Conservation (phyloP, 2,113 vertebrate genomes). For the Eubucco bourcierii region DNA sequence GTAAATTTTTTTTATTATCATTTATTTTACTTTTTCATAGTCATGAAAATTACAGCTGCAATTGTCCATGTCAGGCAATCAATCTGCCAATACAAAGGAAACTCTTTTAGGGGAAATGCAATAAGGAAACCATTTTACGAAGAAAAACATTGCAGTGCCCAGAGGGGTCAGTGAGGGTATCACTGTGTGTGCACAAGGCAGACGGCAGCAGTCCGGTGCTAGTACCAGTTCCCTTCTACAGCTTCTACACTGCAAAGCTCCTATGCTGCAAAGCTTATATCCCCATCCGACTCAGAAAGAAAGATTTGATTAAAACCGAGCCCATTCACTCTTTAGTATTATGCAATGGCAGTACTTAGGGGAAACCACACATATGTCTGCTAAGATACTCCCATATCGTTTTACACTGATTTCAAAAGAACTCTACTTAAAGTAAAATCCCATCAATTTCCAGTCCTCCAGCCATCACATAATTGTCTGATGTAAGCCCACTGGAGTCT, state of each 20-base stretch:
- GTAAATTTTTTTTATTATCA: neutral
- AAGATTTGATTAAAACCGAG: neutral
- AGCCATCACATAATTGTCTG: neutral
- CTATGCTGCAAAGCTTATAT: neutral
- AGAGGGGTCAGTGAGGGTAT: neutral
- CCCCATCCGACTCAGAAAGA: neutral
- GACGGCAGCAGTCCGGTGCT: rapidly evolving
- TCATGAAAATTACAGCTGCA: neutral
- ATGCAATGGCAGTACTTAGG: neutral
- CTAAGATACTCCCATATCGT: neutral
- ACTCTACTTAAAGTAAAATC: conserved; percentile 1
- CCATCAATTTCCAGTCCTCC: neutral
- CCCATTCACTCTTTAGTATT: neutral
- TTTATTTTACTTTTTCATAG: neutral
- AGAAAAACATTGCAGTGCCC: neutral
- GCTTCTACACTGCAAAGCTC: neutral
- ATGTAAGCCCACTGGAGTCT: conserved; percentile 1
- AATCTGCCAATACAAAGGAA: neutral
- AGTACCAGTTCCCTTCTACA: neutral
- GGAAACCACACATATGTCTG: neutral
- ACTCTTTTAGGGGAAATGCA: neutral
- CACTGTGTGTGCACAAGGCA: neutral
- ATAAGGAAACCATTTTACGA: neutral
- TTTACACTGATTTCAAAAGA: conserved; percentile 33
- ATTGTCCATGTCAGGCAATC: neutral